Conservation (phyloP, 2,888 invertebrate genomes). For the Spodoptera picta region DNA sequence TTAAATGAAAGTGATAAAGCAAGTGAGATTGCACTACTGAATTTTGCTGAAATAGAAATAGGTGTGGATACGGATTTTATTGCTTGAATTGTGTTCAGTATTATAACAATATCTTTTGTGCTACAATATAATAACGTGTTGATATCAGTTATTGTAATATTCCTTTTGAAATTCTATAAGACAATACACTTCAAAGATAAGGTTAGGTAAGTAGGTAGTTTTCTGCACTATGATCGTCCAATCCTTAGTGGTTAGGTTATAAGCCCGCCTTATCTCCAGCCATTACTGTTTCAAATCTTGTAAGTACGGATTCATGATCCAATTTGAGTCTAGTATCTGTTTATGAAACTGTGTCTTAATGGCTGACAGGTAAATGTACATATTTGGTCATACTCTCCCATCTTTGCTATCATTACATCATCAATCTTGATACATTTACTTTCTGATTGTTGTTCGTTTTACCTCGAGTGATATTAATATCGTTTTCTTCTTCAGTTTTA, state of each 20-base stretch:
- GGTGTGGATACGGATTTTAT: background rate
- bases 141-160: conserved; percentile 41
- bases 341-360: conserved; percentile 12
- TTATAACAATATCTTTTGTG: conserved; percentile 11
- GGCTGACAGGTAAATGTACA: conserved; percentile 4
- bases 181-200: conserved; percentile 56
- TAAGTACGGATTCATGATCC: conserved; percentile 18
- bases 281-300: conserved; percentile 32
- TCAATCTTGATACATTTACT: background rate
- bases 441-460: too few species aligned
- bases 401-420: background rate
- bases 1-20: conserved; percentile 13
- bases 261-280: conserved; percentile 46
- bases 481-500: too few species aligned
- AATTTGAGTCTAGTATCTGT: conserved; percentile 21
- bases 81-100: conserved; percentile 4
- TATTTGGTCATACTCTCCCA: background rate
- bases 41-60: background rate
- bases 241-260: conserved; percentile 35
- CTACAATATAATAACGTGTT: conserved; percentile 23
- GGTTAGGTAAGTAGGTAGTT: conserved; percentile 43
- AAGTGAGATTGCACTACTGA: background rate
- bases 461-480: too few species aligned
- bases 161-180: conserved; percentile 44
- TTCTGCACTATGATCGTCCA: conserved; percentile 36